phyloP scores from a whole-genome alignment of 2,113 vertebrate genomes.

The Odobenus rosmarus region DNA sequence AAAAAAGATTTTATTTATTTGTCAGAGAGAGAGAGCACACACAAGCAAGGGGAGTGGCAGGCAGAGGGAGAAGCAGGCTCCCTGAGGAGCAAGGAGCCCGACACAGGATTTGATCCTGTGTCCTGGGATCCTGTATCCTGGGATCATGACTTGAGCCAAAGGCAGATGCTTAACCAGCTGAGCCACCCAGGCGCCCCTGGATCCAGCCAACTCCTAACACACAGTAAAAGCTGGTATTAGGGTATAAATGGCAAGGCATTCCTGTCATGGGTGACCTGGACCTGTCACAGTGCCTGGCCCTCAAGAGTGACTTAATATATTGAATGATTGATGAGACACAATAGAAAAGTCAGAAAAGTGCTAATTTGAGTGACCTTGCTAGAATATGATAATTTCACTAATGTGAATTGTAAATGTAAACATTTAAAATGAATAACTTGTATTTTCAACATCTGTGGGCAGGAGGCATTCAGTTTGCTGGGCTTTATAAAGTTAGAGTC shows the following conservation, averaged over 20 bases:
- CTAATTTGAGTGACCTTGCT: neutral
- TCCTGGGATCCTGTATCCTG: neutral
- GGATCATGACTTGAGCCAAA: neutral
- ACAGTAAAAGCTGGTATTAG: neutral
- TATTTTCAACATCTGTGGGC: conserved; percentile 34
- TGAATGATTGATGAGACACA: neutral
- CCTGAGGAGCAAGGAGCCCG: neutral
- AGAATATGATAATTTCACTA: conserved; percentile 14
- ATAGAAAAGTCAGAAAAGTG: neutral
- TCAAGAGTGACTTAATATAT: neutral
- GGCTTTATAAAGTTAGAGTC: conserved; percentile 2
- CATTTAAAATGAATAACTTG: neutral
- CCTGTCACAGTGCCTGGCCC: neutral
- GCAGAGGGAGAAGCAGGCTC: neutral
- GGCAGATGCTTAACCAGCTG: neutral
- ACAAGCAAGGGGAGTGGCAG: neutral
- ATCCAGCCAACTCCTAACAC: neutral
- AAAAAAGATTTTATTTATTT: neutral
- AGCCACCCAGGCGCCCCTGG: neutral
- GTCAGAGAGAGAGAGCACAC: neutral
- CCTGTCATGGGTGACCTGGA: neutral
- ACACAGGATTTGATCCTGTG: neutral
- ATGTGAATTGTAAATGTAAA: conserved; percentile 9
- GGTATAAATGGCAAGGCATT: neutral
- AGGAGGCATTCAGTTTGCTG: neutral